Evolutionary conservation across 2,797 vertebrate genomes (phyloP).

Genomic region (Etheostoma perlongum): DNA sequence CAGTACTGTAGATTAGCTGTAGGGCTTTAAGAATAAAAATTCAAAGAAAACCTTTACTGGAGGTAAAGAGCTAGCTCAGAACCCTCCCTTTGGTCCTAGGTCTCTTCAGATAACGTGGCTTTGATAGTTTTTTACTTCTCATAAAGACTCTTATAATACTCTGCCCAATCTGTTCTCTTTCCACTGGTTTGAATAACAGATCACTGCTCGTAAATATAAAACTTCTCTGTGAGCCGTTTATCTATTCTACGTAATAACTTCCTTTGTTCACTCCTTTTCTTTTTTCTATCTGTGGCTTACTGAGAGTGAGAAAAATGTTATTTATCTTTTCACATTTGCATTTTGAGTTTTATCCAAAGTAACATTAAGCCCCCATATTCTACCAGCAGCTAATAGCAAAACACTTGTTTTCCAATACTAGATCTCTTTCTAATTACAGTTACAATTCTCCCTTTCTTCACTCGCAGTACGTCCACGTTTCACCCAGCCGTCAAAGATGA

Average conservation of each 20-base stretch:
- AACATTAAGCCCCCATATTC: neutral
- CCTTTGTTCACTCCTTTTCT: slow-evolving; percentile 14
- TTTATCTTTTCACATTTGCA: neutral
- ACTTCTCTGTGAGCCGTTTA: slow-evolving; percentile 46
- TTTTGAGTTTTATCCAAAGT: neutral
- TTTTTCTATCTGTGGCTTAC: slow-evolving; percentile 22
- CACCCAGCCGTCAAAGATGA: slow-evolving; percentile 98
- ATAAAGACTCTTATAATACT: slow-evolving; percentile 56
- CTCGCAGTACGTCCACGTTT: slow-evolving; percentile 92
- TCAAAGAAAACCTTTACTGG: neutral
- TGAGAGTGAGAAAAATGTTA: neutral
- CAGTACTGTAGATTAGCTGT: neutral
- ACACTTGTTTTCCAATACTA: neutral
- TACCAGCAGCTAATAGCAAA: neutral
- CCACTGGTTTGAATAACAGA: slow-evolving; percentile 18
- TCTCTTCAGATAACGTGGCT: slow-evolving; percentile 31
- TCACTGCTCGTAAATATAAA: slow-evolving; percentile 62
- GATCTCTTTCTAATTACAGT: neutral
- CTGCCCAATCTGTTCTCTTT: slow-evolving; percentile 26
- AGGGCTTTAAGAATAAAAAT: neutral
- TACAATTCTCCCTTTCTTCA: neutral
- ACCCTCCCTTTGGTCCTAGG: slow-evolving; percentile 19
- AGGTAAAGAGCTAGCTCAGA: neutral
- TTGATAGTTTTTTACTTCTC: slow-evolving; percentile 44
- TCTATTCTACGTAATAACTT: slow-evolving; percentile 16